These are phyloP conservation scores for Tyria jacobaeae DNA, from an alignment of 2,888 invertebrate species.

Conservation along the genomic window DNA sequence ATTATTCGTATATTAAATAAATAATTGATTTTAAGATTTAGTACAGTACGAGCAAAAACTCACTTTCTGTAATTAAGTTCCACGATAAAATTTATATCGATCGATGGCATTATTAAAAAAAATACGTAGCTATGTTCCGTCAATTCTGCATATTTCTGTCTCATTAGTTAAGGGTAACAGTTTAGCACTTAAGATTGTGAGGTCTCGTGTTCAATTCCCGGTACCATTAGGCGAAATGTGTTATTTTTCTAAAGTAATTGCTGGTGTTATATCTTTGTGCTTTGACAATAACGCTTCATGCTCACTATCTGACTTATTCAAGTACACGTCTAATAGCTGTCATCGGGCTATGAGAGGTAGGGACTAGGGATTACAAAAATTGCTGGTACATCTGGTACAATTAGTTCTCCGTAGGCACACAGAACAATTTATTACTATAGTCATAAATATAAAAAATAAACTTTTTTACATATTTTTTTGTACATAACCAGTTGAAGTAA, in stretches of 20 bases:
- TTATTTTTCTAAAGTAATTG: neutral
- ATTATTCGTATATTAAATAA: constrained; percentile 2
- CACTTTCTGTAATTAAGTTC: too few species aligned
- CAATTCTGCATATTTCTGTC: too few species aligned
- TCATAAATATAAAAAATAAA: neutral
- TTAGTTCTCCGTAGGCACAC: neutral
- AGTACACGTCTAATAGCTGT: neutral
- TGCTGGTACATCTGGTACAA: neutral
- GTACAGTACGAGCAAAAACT: too few species aligned
- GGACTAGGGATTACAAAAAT: neutral
- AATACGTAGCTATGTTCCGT: too few species aligned
- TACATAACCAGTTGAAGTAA: neutral
- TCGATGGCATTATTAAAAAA: too few species aligned
- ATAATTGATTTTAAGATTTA: neutral
- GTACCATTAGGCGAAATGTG: neutral
- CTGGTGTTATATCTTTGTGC: neutral
- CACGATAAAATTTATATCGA: too few species aligned
- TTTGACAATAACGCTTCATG: too few species aligned
- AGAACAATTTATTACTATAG: neutral
- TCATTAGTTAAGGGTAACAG: too few species aligned
- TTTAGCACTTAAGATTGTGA: too few species aligned
- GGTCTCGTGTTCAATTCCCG: too few species aligned
- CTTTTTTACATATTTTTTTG: neutral
- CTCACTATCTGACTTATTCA: neutral
- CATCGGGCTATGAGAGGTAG: neutral